Conservation (phyloP, 2,888 invertebrate species). For the Platerodrilus igneus region DNA sequence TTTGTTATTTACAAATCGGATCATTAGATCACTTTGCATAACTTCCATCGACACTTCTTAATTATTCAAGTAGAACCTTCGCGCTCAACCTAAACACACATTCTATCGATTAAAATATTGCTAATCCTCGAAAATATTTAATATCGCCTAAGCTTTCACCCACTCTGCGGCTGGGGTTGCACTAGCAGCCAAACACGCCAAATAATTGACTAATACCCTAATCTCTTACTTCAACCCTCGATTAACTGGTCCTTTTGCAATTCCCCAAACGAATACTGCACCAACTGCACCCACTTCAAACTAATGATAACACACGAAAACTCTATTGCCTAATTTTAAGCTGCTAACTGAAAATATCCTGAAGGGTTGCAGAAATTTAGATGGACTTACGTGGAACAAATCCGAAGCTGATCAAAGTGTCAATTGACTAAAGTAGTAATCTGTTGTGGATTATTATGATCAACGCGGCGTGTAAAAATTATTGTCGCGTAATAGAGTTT, state of each 20-base stretch:
- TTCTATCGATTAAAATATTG: no score
- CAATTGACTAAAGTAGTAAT: conserved; percentile 32
- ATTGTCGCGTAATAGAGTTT: no score
- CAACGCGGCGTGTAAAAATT: no score
- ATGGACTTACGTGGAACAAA: conserved; percentile 19
- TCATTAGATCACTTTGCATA: no score
- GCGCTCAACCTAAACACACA: no score
- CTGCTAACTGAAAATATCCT: conserved; percentile 21
- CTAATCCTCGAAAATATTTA: conserved; percentile 21
- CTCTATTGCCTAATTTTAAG: conserved; percentile 16
- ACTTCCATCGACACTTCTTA: no score
- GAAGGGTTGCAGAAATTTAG: conserved; percentile 25
- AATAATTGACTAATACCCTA: conserved; percentile 35
- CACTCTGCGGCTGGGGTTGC: conserved; percentile 14
- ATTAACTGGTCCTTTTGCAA: conserved; percentile 30
- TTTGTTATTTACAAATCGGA: no score
- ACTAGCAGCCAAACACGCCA: conserved; percentile 31
- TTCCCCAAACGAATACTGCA: conserved; percentile 23
- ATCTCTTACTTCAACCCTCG: conserved; percentile 31
- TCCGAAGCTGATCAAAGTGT: conserved; percentile 30
- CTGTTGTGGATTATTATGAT: conserved; percentile 20
- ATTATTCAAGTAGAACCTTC: neutral
- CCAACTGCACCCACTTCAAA: conserved; percentile 13
- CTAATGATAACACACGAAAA: conserved; percentile 14
- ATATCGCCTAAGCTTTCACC: conserved; percentile 18